These are phyloP conservation scores for Eurytoma adleriae DNA, from an alignment of 2,888 invertebrate species.

Conservation along the genomic window DNA sequence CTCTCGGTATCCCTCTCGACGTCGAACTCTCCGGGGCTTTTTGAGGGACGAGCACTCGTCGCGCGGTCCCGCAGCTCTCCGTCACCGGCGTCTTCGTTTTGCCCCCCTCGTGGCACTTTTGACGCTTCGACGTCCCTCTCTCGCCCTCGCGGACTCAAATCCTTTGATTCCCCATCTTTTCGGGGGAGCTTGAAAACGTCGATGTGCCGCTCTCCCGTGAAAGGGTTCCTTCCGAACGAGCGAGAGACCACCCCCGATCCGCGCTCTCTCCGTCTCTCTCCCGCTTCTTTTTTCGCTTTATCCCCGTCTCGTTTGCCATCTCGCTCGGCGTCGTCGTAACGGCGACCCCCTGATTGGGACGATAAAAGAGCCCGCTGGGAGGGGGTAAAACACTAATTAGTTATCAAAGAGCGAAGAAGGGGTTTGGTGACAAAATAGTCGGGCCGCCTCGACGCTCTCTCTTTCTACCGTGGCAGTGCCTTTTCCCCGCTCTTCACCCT, in stretches of 20 bases:
- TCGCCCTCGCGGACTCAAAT: slow-evolving; percentile 63
- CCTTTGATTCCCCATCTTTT: slow-evolving; percentile 75
- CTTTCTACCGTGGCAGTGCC: slow-evolving; percentile 50
- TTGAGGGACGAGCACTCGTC: slow-evolving; percentile 47
- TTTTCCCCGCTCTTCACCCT: slow-evolving; percentile 41
- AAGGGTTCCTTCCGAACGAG: slow-evolving; percentile 66
- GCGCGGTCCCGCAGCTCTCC: slow-evolving; percentile 19
- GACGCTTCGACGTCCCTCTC: slow-evolving; percentile 65
- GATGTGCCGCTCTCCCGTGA: slow-evolving; percentile 66
- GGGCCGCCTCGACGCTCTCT: slow-evolving; percentile 47
- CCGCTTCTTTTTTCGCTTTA: slow-evolving; percentile 31
- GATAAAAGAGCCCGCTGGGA: slow-evolving; percentile 66
- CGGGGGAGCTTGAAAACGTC: slow-evolving; percentile 65
- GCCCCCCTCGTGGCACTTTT: slow-evolving; percentile 65
- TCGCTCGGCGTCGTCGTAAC: slow-evolving; percentile 54
- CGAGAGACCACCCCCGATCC: slow-evolving; percentile 42
- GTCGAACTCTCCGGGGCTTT: slow-evolving; percentile 49
- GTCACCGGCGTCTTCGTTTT: slow-evolving; percentile 43
- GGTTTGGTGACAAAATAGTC: slow-evolving; percentile 75
- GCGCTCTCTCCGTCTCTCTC: slow-evolving; percentile 53
- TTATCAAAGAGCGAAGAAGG: slow-evolving; percentile 79
- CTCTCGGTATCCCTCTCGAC: slow-evolving; percentile 49
- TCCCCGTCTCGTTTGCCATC: slow-evolving; percentile 27
- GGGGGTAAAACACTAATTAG: slow-evolving; percentile 79
- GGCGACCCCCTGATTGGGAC: slow-evolving; percentile 72